Conservation (phyloP, 2,797 vertebrate species). For the Discoglossus pictus region DNA sequence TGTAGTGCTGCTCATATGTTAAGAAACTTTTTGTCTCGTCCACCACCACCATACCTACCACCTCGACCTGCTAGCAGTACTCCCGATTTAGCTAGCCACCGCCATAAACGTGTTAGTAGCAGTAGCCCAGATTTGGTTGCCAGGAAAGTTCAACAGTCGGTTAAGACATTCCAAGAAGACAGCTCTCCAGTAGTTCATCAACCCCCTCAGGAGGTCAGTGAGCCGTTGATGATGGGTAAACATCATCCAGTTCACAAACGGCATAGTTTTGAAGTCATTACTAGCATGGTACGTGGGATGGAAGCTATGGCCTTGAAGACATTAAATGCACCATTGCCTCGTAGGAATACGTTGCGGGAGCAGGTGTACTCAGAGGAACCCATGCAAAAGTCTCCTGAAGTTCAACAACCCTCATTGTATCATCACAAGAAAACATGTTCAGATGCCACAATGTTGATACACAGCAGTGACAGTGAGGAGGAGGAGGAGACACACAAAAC, state of each 20-base stretch:
- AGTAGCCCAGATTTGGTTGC: constrained; percentile 93
- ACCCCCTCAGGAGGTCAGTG: constrained; percentile 91
- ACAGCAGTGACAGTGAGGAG: constrained; percentile 95
- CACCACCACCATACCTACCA: constrained; percentile 85
- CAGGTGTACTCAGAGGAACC: constrained; percentile 76
- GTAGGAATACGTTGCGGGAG: constrained; percentile 86
- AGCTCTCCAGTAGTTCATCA: constrained; percentile 90
- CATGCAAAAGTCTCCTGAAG: constrained; percentile 68
- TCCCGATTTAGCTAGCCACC: constrained; percentile 91
- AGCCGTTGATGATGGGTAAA: constrained; percentile 82
- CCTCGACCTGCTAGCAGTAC: constrained; percentile 95
- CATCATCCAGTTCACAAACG: constrained; percentile 85
- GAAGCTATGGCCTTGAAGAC: constrained; percentile 85
- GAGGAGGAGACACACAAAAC: constrained; percentile 78
- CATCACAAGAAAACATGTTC: constrained; percentile 93
- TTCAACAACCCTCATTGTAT: constrained; percentile 69
- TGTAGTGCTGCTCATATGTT: constrained; percentile 79
- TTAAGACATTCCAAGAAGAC: constrained; percentile 96
- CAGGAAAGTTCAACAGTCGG: constrained; percentile 92
- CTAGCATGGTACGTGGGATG: constrained; percentile 78
- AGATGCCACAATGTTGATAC: constrained; percentile 94
- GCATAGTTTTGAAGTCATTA: constrained; percentile 93
- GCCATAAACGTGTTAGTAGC: constrained; percentile 85
- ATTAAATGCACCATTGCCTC: constrained; percentile 78
- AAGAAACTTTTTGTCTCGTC: constrained; percentile 85